A percentile compares a stretch with the other conserved stretches of the same genome.
These are phyloP conservation scores for Ictidomys tridecemlineatus DNA, from an alignment of 2,113 vertebrate species.

Conservation along the genomic window DNA sequence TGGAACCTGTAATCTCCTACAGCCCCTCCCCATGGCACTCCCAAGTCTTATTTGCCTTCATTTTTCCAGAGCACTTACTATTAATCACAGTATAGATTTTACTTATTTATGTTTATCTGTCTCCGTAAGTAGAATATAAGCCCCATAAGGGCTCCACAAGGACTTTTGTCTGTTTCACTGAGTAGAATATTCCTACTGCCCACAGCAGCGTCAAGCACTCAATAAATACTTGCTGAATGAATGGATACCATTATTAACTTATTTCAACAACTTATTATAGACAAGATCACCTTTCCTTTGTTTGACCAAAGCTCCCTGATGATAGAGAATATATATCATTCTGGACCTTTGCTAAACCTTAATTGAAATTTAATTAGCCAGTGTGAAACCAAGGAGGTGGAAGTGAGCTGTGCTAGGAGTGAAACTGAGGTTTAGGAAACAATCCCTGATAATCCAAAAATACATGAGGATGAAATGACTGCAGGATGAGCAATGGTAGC, in stretches of 20 bases:
- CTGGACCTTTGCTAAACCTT: background rate
- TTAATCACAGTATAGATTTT: background rate
- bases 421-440: background rate
- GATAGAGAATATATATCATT: background rate
- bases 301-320: background rate
- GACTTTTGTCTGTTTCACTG: background rate
- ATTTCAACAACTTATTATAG: background rate
- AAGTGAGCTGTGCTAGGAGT: background rate
- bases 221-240: background rate
- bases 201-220: background rate
- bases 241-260: background rate
- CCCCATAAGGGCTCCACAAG: background rate
- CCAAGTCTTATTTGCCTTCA: background rate
- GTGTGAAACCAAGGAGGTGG: background rate
- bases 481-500: background rate
- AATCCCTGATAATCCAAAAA: background rate
- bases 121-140: background rate
- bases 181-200: background rate
- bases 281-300: background rate
- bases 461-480: background rate
- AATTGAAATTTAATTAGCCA: background rate
- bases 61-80: background rate
- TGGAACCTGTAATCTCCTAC: background rate
- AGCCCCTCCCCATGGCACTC: background rate
- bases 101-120: background rate